phyloP scores from a whole-genome alignment of 35 echinoderm and acorn worm species.

The Heliocidaris tuberculata region DNA sequence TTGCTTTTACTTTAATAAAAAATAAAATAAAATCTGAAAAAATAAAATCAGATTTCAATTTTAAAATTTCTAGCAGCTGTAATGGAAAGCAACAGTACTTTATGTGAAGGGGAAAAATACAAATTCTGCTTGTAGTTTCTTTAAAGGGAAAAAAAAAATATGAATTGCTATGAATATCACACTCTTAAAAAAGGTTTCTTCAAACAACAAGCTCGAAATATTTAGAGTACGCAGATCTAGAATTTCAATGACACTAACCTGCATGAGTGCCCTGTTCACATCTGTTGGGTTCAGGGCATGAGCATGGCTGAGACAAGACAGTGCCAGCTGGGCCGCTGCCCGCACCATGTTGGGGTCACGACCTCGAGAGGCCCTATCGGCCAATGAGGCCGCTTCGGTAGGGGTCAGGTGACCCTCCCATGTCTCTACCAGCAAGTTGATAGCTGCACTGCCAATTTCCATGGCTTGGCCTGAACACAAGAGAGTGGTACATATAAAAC shows the following conservation, averaged over 20 bases:
- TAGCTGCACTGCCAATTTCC: conserved; percentile 95
- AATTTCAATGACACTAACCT: conserved; percentile 58
- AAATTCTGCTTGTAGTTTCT: too few relatives aligned
- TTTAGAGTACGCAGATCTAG: too few relatives aligned
- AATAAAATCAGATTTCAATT: too few relatives aligned
- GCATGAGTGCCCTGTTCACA: conserved; percentile 95
- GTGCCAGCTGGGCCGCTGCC: conserved; percentile 83
- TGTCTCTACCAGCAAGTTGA: conserved; percentile 81
- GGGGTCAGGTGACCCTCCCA: conserved; percentile 99
- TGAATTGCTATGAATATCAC: too few relatives aligned
- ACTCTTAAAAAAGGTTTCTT: too few relatives aligned
- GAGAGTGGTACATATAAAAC: background rate
- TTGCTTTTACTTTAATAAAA: too few relatives aligned
- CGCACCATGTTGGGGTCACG: conserved; percentile 92
- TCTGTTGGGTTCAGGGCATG: conserved; percentile 92
- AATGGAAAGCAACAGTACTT: too few relatives aligned
- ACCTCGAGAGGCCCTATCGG: conserved; percentile 84
- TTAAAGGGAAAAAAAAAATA: too few relatives aligned
- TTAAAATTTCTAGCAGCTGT: too few relatives aligned
- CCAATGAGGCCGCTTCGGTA: conserved; percentile 84
- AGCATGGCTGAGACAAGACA: conserved; percentile 94
- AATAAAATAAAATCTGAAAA: too few relatives aligned
- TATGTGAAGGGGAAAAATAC: too few relatives aligned
- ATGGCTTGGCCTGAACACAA: conserved; percentile 81
- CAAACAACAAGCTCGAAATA: background rate